Evolutionary conservation across 2,113 vertebrate genomes (phyloP), one percentile per base, ranked within the genome.

Genomic region (Gymnocephalus cernua): DNA sequence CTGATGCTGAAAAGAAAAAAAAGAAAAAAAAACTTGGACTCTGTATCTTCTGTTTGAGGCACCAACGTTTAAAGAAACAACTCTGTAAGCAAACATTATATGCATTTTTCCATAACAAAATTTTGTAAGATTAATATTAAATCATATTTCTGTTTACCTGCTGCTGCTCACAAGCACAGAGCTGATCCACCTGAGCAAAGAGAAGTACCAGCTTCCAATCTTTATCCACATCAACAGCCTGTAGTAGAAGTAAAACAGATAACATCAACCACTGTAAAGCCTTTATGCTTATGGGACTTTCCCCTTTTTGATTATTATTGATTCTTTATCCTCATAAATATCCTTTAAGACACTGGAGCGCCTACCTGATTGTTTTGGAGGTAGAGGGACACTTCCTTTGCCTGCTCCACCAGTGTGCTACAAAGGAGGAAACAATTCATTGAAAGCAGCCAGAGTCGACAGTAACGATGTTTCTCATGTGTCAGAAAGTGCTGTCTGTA

Each of bases 141-240:
- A 7, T 32, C 53, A 1, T 45, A 56, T 44, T 19, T 19, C 1
- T 5, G 4, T 65, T 80, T 79, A 94, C 93, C 92, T 93, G 80
- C 41, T 84, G 82, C 25, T 88, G 83, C 38, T 92, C 67, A n/a
- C 89, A 89, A 47, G 54, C 56, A 80, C 91, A 93, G 45, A 90
- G 73, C 50, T 78, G 79, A 77, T 94, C 91, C 80, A 90, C 48
- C 41, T 75, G 85, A n/a, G 93, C 87, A 48, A 95, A 88, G 38
- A 95, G 70, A 41, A 95, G 77, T 53, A 95, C 48, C 66, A 95
- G 74, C 83, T 93, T 94, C 94, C 94, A 95, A 25, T 79, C 86
- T 78, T n/a, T 44, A 2, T 83, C 83, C 18, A 66, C 48, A 54
- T 80, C 67, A 48, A 45, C 4, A 32, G 32, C 76, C 94, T 95